Conservation (phyloP, 1,140 invertebrate species). For the Rhynchophorus ferrugineus region DNA sequence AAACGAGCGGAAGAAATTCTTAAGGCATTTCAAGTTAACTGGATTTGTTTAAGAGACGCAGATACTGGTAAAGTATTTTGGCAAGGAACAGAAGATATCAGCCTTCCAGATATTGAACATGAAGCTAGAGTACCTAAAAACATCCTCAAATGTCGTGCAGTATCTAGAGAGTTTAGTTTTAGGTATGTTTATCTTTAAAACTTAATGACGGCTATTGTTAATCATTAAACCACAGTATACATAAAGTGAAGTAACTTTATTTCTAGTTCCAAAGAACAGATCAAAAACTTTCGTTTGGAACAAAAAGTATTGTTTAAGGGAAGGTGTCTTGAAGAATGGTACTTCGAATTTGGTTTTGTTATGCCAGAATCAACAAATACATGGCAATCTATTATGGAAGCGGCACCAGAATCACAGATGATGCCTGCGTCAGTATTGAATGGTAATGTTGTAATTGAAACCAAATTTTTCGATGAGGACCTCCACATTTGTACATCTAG, state of each 20-base stretch:
- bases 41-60: slow-evolving; percentile 96
- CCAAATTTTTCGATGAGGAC: slow-evolving; percentile 96
- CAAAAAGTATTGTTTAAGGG: slow-evolving; percentile 76
- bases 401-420: slow-evolving; percentile 98
- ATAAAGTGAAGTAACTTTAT: slow-evolving; percentile 1
- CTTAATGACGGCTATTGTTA: not conserved
- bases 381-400: slow-evolving; percentile 97
- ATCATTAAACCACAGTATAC: not conserved
- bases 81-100: slow-evolving; percentile 97
- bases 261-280: slow-evolving; percentile 81
- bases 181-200: slow-evolving; percentile 6
- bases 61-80: slow-evolving; percentile 94
- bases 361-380: slow-evolving; percentile 98
- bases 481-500: slow-evolving; percentile 89
- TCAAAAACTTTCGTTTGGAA: slow-evolving; percentile 95
- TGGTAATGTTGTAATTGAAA: slow-evolving; percentile 98
- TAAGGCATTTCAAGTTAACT: slow-evolving; percentile 68
- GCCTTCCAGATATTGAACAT: slow-evolving; percentile 82
- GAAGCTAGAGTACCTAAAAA: slow-evolving; percentile 94
- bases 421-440: slow-evolving; percentile 97
- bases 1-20: slow-evolving; percentile 44
- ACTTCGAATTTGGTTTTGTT: slow-evolving; percentile 98
- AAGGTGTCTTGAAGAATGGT: slow-evolving; percentile 90
- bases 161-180: slow-evolving; percentile 97
- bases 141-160: slow-evolving; percentile 90